phyloP scores from a whole-genome alignment of 2,797 vertebrate species.

The Distichodus sexfasciatus region DNA sequence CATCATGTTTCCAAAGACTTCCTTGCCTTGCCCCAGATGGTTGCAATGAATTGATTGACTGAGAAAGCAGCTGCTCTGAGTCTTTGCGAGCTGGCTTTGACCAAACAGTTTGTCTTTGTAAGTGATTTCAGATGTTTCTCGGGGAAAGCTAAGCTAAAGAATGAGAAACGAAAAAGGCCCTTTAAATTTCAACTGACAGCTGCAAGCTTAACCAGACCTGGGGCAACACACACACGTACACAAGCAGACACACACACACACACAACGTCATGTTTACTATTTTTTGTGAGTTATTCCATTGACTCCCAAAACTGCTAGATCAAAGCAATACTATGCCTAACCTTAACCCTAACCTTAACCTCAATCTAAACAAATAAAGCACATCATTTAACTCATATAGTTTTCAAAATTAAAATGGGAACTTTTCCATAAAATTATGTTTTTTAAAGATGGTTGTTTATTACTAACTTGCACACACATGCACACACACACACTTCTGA shows the following conservation, averaged over 20 bases:
- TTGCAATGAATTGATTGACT: conserved; percentile 69
- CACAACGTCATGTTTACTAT: no score
- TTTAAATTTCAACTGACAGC: conserved; percentile 54
- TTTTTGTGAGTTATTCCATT: no score
- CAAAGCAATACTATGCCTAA: no score
- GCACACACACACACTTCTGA: not conserved
- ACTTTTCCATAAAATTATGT: no score
- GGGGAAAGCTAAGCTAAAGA: conserved; percentile 70
- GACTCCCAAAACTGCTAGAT: no score
- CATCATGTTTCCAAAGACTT: conserved; percentile 19
- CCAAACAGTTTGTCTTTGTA: conserved; percentile 82
- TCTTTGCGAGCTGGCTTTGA: conserved; percentile 78
- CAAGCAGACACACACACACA: conserved; percentile 1
- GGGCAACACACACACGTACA: conserved; percentile 15
- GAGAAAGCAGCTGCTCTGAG: conserved; percentile 74
- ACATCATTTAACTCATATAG: no score
- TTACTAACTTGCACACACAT: no score
- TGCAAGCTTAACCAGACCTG: conserved; percentile 45
- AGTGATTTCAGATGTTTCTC: conserved; percentile 81
- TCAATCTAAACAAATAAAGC: no score
- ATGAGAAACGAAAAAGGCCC: conserved; percentile 41
- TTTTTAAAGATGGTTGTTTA: no score
- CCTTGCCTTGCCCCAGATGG: conserved; percentile 30
- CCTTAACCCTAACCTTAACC: no score
- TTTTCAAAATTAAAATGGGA: no score